Evolutionary conservation across 1,140 invertebrate species (phyloP), one percentile per base, ranked within the genome.

Genomic region (Sycophaga agraensis): DNA sequence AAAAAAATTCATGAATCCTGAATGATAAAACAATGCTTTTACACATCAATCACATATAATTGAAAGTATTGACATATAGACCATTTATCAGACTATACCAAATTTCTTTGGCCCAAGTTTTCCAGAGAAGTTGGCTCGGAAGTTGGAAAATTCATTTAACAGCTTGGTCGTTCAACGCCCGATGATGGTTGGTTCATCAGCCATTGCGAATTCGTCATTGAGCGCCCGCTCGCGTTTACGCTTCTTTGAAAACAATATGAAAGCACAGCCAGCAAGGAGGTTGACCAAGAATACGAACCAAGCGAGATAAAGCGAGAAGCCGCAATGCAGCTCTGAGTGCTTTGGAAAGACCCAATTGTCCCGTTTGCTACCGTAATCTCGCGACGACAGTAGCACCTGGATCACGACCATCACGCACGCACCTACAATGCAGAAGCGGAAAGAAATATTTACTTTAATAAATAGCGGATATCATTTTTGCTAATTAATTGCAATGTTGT

Each of bases 181-280:
- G 65, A 93, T 89, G 63, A 89, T 90, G 16, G 89, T 90, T 0
- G 91, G 89, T 71, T 93, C 91, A 69, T 94, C 91, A 19, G 91
- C 90, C 85, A 91, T 88, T 0, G 89, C 90, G 17, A 91, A 78
- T 69, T 91, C 88, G 66, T 92, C 91, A 19, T 84, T 89, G 1
- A 87, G 86, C 7, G 90, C 90, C 69, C 91, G 90, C 63, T 89
- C 86, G 9, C 91, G 87, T 80, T 94, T 94, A 70, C 89, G 85
- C 59, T 94, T 94, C 50, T 88, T 85, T 0, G 91, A 94, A 70
- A 88, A 91, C 69, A 90, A 82, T 48, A 94, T 84, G 73, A 94
- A 94, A 40, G 87, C 83, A 22, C 86, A 80, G 4, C 89, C 89
- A 5, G 89, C 84, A 19, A 87, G 64, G 11, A 91, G 71, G 73